These are phyloP conservation scores for Oplegnathus fasciatus DNA, from an alignment of 2,113 vertebrate species.

Conservation along the genomic window DNA sequence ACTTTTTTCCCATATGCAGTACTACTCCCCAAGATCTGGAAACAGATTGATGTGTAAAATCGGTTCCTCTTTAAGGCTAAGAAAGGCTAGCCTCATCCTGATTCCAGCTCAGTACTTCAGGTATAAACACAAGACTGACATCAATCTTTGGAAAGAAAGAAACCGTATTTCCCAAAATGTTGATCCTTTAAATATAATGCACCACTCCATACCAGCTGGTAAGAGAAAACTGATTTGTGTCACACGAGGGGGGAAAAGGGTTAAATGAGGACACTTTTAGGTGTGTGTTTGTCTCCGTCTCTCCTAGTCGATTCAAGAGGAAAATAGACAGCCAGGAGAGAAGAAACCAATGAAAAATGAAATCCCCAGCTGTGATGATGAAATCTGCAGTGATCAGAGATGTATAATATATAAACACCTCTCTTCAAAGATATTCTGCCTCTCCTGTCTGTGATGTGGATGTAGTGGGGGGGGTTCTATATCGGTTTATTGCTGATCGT, in stretches of 20 bases:
- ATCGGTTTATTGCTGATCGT: constrained; percentile 36
- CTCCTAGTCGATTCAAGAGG: neutral
- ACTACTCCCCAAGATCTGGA: neutral
- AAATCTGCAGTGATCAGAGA: constrained; percentile 46
- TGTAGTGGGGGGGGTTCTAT: neutral
- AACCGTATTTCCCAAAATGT: neutral
- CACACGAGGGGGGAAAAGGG: neutral
- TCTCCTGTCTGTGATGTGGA: constrained; percentile 14
- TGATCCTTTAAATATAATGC: neutral
- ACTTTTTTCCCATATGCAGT: neutral
- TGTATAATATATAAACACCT: constrained; percentile 26
- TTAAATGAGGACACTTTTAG: constrained; percentile 5
- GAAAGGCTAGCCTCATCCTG: neutral
- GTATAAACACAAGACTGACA: neutral
- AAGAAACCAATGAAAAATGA: constrained; percentile 33
- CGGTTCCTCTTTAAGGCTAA: neutral
- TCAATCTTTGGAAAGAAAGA: neutral
- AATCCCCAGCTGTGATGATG: constrained; percentile 24
- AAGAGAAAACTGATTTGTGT: neutral
- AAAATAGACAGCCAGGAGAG: neutral
- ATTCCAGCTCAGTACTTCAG: neutral
- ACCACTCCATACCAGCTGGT: neutral
- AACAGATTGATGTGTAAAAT: neutral
- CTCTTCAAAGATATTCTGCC: neutral
- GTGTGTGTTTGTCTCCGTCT: neutral